Base-by-base conservation (phyloP, 2,888 invertebrate genomes). In the Nomada ruficornis region DNA sequence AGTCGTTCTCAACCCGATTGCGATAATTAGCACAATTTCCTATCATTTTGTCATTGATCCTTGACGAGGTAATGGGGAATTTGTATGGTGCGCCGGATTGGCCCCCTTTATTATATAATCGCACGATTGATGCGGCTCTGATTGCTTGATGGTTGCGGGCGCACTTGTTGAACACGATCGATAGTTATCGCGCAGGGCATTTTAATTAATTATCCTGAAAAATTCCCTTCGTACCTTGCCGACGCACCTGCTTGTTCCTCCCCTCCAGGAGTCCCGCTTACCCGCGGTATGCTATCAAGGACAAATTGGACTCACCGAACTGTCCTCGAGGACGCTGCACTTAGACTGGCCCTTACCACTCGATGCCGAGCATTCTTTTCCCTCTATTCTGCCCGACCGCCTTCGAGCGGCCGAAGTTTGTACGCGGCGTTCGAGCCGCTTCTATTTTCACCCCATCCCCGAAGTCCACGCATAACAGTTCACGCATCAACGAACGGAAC, bases 21-120 rank as follows among this genome's bases (percentile, higher is more conserved):
- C 64, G 26, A 81, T 63, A 81, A 75, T 82, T 82, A 75, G 36
- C 36, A 26, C 69, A 71, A 71, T 82, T 82, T 72, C 71, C 82
- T 77, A 72, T 69, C 71, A 82, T 82, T 82, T 82, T 67, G 82
- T 64, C 83, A 81, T 84, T 87, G 78, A 78, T 77, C 75, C 52
- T 60, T 64, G 77, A 86, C 75, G 73, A 87, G 87, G 63, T 85
- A 82, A 85, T 86, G 74, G 75, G 36, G 87, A 79, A 86, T 64
- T 57, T 57, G 80, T 69, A 70, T 65, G 64, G 59, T 52, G 74
- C 59, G 71, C 59, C 55, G 62, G 69, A 72, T 73, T 76, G 55
- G 36, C 73, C 69, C 72, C 76, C 85, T 84, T 78, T 81, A 87
- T 86, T 81, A 81, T 54, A 75, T 81, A 85, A 81, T 81, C 70